Base-by-base conservation (phyloP, 2,797 vertebrate genomes). In the Poliocrania exsul region DNA sequence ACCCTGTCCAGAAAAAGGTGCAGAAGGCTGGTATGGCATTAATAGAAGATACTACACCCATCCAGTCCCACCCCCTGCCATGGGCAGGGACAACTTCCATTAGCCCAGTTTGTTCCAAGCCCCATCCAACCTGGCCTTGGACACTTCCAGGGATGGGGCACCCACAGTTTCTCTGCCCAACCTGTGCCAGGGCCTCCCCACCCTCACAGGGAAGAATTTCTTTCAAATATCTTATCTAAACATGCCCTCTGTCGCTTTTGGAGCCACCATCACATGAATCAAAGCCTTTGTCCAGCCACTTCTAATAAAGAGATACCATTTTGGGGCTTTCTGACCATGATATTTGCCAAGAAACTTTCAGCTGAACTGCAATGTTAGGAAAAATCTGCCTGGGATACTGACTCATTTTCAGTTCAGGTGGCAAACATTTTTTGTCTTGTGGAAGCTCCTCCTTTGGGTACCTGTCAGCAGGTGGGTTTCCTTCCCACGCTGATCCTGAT, bases 81-180 rank as follows among this genome's bases (percentile, higher is more conserved):
- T 13, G 29, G 13, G 16, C 29, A 28, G 35, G 72, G 57, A 40
- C 46, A 21, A 14, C 14, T 51, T 33, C 37, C 29, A 28, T 23
- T 28, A 13, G 4, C 18, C 47, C 58, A 42, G 14, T 9, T 2
- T 40, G 17, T 24, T 75, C 37, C 44, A 40, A 61, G 17, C 23
- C 23, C 13, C 0, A 0, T 38, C 71, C 29, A 50, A 0, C 23
- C 46, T 40, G 46, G 1, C 29, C 57, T n/a, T 6, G 46, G 23
- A 50, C 14, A 17, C 14, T 51, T 5, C 23, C 47, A 77, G 58
- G 31, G 58, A 62, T 33, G 14, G 24, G 14, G 37, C 58, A 62
- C 31, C 31, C 47, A 33, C 47, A 51, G 37, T 37, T 62, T 3
- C 47, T 42, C 47, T 50, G 46, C 6, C 17, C 8, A 61, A 0